Evolutionary conservation across 2,888 invertebrate genomes (phyloP).

Genomic region (Dasysyrphus albostriatus): DNA sequence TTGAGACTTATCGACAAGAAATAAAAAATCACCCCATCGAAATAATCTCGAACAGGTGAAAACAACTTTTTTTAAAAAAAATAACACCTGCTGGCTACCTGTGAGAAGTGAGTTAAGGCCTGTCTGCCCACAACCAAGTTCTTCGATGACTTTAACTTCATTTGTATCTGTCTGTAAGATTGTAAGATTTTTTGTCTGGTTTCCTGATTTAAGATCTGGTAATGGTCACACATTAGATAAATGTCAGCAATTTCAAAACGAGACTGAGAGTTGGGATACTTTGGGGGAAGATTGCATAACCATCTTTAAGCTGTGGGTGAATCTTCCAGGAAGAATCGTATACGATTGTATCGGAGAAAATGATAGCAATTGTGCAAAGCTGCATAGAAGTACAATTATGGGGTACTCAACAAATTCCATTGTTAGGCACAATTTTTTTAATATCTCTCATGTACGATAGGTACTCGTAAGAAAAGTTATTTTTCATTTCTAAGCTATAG

Average conservation of each 20-base stretch:
- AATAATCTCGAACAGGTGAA: slow-evolving; percentile 46
- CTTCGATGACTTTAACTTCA: slow-evolving; percentile 7
- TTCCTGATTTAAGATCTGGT: slow-evolving; percentile 18
- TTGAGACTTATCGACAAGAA: slow-evolving; percentile 22
- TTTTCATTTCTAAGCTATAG: no score
- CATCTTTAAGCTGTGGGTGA: background rate
- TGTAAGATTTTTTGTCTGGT: slow-evolving; percentile 9
- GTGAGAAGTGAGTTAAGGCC: background rate
- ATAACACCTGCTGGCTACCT: slow-evolving; percentile 46
- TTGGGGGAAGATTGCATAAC: slow-evolving; percentile 11
- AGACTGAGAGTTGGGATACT: background rate
- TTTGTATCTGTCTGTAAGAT: slow-evolving; percentile 23
- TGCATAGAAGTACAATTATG: background rate
- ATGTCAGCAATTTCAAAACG: slow-evolving; percentile 21
- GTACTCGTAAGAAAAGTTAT: no score
- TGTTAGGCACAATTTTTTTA: no score
- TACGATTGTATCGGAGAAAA: background rate
- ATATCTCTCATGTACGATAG: no score
- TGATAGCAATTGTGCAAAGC: background rate
- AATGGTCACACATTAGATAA: slow-evolving; percentile 35
- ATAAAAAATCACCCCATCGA: slow-evolving; percentile 34
- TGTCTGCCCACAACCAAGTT: slow-evolving; percentile 29
- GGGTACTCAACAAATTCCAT: no score
- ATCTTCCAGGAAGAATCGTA: slow-evolving; percentile 10
- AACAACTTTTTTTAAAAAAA: slow-evolving; percentile 6